phyloP scores from a whole-genome alignment of 2,888 invertebrate species.

The Philhelius pedissequus region DNA sequence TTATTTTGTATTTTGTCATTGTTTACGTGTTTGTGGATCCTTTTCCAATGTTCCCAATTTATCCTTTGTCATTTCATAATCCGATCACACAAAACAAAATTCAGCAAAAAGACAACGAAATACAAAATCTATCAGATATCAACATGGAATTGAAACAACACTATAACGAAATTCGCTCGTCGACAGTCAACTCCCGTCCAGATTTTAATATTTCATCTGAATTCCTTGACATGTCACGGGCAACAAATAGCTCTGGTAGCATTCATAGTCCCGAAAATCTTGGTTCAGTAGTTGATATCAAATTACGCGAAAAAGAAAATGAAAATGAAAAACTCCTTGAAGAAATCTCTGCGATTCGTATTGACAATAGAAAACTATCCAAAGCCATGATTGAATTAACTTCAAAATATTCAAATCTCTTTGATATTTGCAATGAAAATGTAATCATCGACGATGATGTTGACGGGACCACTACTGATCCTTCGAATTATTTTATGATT shows the following conservation, averaged over 20 bases:
- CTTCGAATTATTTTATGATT: conserved; percentile 69
- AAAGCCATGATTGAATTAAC: conserved; percentile 69
- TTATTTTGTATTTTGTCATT: conserved; percentile 9
- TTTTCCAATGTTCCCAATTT: conserved; percentile 15
- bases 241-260: conserved; percentile 71
- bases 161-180: conserved; percentile 73
- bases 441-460: conserved; percentile 20
- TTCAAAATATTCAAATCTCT: conserved; percentile 52
- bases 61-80: conserved; percentile 33
- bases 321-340: conserved; percentile 73
- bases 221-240: conserved; percentile 71
- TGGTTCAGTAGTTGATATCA: conserved; percentile 77
- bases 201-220: conserved; percentile 74
- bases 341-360: conserved; percentile 68
- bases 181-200: conserved; percentile 70
- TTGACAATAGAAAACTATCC: conserved; percentile 69
- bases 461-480: conserved; percentile 53
- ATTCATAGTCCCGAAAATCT: conserved; percentile 76
- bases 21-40: conserved; percentile 15
- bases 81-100: not conserved
- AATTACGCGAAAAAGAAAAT: conserved; percentile 76
- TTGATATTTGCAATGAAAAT: conserved; percentile 69
- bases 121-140: conserved; percentile 71
- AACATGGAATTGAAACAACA: conserved; percentile 75
- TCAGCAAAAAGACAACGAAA: conserved; percentile 70